phyloP scores from a whole-genome alignment of 2,113 vertebrate species.

The Clinocottus analis region DNA sequence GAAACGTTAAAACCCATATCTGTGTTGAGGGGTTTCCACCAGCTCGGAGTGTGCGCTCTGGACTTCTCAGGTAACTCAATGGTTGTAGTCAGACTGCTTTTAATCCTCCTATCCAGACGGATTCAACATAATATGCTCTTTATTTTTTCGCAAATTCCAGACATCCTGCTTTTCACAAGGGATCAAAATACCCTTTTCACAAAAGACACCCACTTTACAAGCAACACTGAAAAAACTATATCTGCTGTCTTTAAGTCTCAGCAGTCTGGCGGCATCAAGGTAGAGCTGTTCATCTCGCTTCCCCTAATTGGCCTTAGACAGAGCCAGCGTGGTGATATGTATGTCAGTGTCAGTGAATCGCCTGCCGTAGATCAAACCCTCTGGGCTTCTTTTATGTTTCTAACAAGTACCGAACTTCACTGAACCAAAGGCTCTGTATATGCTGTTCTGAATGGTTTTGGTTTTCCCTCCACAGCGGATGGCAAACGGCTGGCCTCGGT shows the following conservation, averaged over 20 bases:
- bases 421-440: slow-evolving; percentile 24
- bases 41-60: slow-evolving; percentile 93
- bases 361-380: slow-evolving; percentile 61
- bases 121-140: background rate
- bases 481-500: slow-evolving; percentile 95
- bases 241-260: slow-evolving; percentile 28
- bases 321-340: slow-evolving; percentile 47
- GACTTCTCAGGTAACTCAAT: slow-evolving; percentile 94
- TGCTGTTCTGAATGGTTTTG: slow-evolving; percentile 46
- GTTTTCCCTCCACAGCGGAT: slow-evolving; percentile 85
- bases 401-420: slow-evolving; percentile 46
- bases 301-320: slow-evolving; percentile 65
- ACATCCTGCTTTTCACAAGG: no score
- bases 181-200: no score
- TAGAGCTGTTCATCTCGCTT: slow-evolving; percentile 51
- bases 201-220: slow-evolving; percentile 46
- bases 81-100: background rate
- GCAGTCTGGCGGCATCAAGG: slow-evolving; percentile 48
- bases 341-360: slow-evolving; percentile 58
- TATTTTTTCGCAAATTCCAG: slow-evolving; percentile 12
- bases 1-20: slow-evolving; percentile 94
- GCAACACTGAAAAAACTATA: slow-evolving; percentile 13
- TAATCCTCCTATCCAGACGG: background rate
- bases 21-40: slow-evolving; percentile 95
- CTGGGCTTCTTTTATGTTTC: slow-evolving; percentile 52